Evolutionary conservation across 1,140 invertebrate species (phyloP).

Genomic region (Drosophila athabasca): DNA sequence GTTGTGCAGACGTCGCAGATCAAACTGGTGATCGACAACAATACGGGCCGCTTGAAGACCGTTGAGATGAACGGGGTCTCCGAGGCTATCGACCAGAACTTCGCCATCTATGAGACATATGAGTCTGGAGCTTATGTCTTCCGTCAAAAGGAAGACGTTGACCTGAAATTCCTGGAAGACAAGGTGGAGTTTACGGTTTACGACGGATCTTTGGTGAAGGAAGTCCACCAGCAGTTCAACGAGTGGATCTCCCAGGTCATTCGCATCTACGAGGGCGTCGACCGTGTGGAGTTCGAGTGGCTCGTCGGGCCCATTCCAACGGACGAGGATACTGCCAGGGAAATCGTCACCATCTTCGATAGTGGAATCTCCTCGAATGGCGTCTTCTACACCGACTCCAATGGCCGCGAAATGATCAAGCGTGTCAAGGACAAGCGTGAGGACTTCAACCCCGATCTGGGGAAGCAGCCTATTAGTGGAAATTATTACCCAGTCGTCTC

Average conservation of each 20-base stretch:
- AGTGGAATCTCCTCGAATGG: constrained; percentile 87
- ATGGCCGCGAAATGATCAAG: constrained; percentile 94
- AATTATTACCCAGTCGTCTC: constrained; percentile 98
- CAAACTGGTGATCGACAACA: constrained; percentile 52
- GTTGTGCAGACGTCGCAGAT: constrained; percentile 55
- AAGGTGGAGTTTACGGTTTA: constrained; percentile 84
- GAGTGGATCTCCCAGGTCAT: constrained; percentile 93
- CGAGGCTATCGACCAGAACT: constrained; percentile 86
- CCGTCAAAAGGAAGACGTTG: constrained; percentile 86
- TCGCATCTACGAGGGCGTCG: constrained; percentile 88
- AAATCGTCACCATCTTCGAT: constrained; percentile 90
- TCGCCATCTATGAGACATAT: constrained; percentile 90
- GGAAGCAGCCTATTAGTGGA: constrained; percentile 86
- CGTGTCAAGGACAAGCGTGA: constrained; percentile 89
- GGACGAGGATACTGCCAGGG: constrained; percentile 90
- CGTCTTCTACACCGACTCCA: constrained; percentile 96
- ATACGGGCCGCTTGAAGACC: constrained; percentile 84
- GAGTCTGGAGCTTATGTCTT: constrained; percentile 95
- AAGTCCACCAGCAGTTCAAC: constrained; percentile 91
- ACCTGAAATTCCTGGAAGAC: constrained; percentile 79
- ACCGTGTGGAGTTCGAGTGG: constrained; percentile 95
- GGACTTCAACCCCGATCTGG: constrained; percentile 90
- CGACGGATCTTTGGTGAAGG: constrained; percentile 90
- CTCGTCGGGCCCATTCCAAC: constrained; percentile 96
- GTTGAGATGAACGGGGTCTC: constrained; percentile 85